phyloP scores from a whole-genome alignment of 2,797 vertebrate species.

The Sciurus carolinensis region DNA sequence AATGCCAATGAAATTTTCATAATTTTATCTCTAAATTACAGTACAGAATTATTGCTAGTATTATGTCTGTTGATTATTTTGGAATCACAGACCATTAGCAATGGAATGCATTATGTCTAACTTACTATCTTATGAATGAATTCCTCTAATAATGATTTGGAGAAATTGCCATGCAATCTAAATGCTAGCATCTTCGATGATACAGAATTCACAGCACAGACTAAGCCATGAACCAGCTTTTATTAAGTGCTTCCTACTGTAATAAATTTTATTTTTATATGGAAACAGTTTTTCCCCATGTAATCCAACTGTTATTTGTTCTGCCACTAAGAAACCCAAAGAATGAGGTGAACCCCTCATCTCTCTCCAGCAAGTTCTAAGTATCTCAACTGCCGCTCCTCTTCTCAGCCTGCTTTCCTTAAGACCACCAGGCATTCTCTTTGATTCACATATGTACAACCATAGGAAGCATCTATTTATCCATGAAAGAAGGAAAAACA shows the following conservation, averaged over 20 bases:
- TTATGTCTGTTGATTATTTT: constrained; percentile 31
- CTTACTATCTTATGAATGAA: constrained; percentile 9
- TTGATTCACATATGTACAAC: background rate
- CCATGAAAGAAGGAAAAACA: background rate
- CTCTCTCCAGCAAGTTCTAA: background rate
- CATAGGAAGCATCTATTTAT: background rate
- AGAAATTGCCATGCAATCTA: background rate
- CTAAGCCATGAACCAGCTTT: background rate
- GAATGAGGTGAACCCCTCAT: background rate
- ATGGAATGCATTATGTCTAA: constrained; percentile 38
- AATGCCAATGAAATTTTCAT: constrained; percentile 10
- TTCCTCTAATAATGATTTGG: constrained; percentile 25
- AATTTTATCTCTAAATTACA: constrained; percentile 25
- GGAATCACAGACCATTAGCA: constrained; percentile 26
- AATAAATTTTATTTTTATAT: constrained; percentile 5
- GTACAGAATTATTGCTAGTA: background rate
- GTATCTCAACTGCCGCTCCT: background rate
- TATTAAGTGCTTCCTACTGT: constrained; percentile 46
- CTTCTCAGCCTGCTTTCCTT: background rate
- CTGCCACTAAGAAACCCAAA: background rate
- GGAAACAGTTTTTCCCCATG: background rate
- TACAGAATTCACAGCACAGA: background rate
- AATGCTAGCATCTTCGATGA: background rate
- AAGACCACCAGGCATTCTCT: background rate
- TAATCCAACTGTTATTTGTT: background rate